Base-by-base conservation (phyloP, 2,888 invertebrate species). In the Synanthedon vespiformis region DNA sequence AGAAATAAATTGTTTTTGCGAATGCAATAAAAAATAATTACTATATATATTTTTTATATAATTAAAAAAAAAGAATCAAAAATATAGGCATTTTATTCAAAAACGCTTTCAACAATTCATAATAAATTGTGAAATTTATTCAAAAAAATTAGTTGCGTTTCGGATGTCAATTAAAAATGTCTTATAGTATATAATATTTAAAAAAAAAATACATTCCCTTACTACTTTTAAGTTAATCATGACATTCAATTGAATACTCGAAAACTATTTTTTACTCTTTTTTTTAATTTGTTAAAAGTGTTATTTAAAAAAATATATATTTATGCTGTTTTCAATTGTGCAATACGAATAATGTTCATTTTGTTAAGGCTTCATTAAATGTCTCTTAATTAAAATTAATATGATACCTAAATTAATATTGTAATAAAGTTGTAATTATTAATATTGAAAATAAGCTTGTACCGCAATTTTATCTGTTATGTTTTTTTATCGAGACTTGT, bases 361-460 rank as follows among this genome's bases (percentile, higher is more conserved):
- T 81, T 77, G 62, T 63, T 68, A 68, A 70, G 62, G 77, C 77
- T 79, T 76, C 65, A 72, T 76, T 74, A 71, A 34, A 67, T 65
- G 62, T 74, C 74, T 72, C 64, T 68, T 79, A 79, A 71, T 63
- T 63, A 74, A 74, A 75, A 71, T 69, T 74, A 68, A 68, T 61
- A 34, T 34, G 34, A 34, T 34, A 34, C 34, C 70, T 70, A 66
- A 74, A 40, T 76, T 72, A 77, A 80, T 81, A 78, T 74, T 84
- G 81, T 82, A 82, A 74, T 77, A 81, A 84, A 80, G 67, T 71
- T 82, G 79, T 81, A 81, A 79, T 80, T 80, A 75, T 63, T 65
- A 69, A 68, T 44, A 72, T 72, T 73, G 74, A 77, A 72, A 70
- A 72, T 82, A 83, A 74, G 82, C 80, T 80, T 83, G 66, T 74